Conservation (phyloP, 1,140 invertebrate species). For the Drosophila orosa region DNA sequence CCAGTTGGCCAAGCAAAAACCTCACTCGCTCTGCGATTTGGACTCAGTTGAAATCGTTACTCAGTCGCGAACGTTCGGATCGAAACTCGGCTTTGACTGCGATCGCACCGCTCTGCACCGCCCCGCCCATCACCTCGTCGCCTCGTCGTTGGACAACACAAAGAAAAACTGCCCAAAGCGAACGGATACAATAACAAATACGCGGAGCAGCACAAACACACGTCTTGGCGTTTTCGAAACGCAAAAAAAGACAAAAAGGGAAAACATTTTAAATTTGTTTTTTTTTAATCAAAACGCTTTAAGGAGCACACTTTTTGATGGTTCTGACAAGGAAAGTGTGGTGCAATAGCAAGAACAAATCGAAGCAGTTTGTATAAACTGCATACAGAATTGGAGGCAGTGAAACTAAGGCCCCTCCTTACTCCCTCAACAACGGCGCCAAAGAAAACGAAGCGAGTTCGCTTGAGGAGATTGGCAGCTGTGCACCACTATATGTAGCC, state of each 20-base stretch:
- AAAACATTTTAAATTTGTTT: conserved; percentile 32
- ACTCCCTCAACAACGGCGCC: conserved; percentile 47
- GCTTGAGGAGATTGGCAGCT: conserved; percentile 43
- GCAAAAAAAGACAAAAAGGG: conserved; percentile 45
- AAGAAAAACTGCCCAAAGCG: conserved; percentile 69
- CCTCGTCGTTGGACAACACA: conserved; percentile 48
- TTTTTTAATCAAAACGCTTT: conserved; percentile 22
- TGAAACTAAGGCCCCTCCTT: conserved; percentile 1
- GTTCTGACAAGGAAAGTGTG: conserved; percentile 23
- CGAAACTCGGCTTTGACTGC: conserved; percentile 57
- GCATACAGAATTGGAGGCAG: neutral
- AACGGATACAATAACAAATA: conserved; percentile 55
- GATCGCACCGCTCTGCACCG: conserved; percentile 11
- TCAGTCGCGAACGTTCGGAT: conserved; percentile 59
- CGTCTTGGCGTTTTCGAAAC: conserved; percentile 65
- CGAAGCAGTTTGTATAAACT: conserved; percentile 3
- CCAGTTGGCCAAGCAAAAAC: conserved; percentile 61
- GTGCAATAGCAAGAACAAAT: conserved; percentile 18
- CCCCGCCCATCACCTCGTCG: neutral
- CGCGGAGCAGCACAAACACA: conserved; percentile 47
- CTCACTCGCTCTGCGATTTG: conserved; percentile 19
- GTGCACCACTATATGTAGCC: conserved; percentile 67
- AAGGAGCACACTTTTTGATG: conserved; percentile 32
- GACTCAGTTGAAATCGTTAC: conserved; percentile 69
- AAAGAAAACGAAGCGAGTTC: conserved; percentile 65